phyloP scores from a whole-genome alignment of 2,888 invertebrate species.

The Phania funesta region DNA sequence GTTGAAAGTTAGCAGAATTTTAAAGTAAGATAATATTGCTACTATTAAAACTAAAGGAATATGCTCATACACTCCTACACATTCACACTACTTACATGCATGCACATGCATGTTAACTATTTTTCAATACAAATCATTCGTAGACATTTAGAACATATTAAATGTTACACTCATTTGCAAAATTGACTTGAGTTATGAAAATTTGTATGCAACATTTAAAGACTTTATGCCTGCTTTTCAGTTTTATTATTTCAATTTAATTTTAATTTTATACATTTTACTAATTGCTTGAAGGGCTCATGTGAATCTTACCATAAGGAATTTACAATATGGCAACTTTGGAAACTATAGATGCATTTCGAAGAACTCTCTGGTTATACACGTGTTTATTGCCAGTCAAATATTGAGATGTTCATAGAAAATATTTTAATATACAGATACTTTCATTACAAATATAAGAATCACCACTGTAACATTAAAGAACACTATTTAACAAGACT shows the following conservation, averaged over 20 bases:
- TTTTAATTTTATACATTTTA: background rate
- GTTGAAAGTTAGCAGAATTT: slow-evolving; percentile 39
- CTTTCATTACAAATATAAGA: no score
- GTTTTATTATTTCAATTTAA: background rate
- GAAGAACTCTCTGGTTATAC: slow-evolving; percentile 95
- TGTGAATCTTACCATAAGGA: slow-evolving; percentile 93
- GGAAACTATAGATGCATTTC: slow-evolving; percentile 96
- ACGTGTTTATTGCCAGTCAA: slow-evolving; percentile 89
- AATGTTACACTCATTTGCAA: background rate
- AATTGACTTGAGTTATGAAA: background rate
- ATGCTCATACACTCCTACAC: background rate
- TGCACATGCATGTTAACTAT: background rate
- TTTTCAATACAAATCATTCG: background rate
- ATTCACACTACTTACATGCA: background rate
- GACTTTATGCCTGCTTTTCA: background rate
- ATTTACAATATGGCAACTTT: slow-evolving; percentile 91
- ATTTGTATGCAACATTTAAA: background rate
- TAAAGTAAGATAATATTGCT: background rate
- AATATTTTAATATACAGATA: no score
- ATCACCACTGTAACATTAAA: background rate
- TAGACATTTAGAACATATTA: background rate
- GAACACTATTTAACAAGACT: background rate
- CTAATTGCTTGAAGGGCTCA: slow-evolving; percentile 83
- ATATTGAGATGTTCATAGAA: background rate
- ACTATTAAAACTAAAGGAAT: background rate